These are phyloP conservation scores for Drosophila mimetica DNA, from an alignment of 2,888 invertebrate genomes.

Conservation along the genomic window DNA sequence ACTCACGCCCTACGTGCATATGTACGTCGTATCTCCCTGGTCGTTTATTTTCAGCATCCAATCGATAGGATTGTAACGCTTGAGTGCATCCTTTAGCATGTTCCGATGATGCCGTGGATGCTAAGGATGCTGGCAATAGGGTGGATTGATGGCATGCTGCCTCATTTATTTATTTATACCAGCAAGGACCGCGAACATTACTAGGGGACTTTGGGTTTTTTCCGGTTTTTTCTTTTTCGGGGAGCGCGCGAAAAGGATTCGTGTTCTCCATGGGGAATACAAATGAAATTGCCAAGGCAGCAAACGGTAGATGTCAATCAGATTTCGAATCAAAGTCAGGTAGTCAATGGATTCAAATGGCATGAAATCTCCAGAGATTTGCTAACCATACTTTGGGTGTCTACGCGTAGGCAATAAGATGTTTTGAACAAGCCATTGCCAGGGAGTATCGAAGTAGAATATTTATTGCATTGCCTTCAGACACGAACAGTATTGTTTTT, in stretches of 20 bases:
- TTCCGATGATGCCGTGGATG: slow-evolving; percentile 8
- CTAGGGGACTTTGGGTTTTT: neutral
- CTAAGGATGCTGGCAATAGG: neutral
- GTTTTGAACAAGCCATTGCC: neutral
- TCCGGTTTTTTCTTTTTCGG: neutral
- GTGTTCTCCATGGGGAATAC: slow-evolving; percentile 10
- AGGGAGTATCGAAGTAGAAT: neutral
- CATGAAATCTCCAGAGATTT: neutral
- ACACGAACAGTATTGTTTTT: no score
- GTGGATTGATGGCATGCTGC: slow-evolving; percentile 12
- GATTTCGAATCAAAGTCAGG: slow-evolving; percentile 18
- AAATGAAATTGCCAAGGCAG: slow-evolving; percentile 26
- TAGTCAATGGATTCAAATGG: slow-evolving; percentile 21
- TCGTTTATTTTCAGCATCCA: slow-evolving; percentile 68
- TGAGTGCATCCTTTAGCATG: slow-evolving; percentile 63
- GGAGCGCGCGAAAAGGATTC: neutral
- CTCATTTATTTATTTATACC: slow-evolving; percentile 28
- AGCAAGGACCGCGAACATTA: neutral
- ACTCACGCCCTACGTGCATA: neutral
- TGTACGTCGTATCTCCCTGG: slow-evolving; percentile 4
- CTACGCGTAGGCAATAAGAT: neutral
- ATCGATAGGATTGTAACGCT: slow-evolving; percentile 75
- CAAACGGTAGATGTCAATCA: slow-evolving; percentile 27
- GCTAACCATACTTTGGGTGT: neutral
- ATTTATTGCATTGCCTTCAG: neutral